These are phyloP conservation scores for Nixonia krombeini DNA, from an alignment of 1,140 invertebrate species.

Conservation along the genomic window DNA sequence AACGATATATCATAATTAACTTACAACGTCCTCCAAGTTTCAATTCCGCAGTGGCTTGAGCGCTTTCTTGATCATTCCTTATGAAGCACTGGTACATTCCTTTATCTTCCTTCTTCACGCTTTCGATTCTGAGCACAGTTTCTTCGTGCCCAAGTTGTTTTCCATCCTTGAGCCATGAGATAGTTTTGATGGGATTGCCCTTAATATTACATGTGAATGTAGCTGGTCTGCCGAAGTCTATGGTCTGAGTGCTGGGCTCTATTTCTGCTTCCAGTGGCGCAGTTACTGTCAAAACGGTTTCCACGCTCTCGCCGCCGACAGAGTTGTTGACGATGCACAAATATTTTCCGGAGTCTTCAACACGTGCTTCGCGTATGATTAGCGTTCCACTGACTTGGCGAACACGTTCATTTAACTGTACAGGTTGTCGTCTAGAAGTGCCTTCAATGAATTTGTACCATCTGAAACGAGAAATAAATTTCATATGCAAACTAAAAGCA, in stretches of 20 bases:
- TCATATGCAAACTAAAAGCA: background rate
- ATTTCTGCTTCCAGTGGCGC: constrained; percentile 89
- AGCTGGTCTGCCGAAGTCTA: constrained; percentile 93
- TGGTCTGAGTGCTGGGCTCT: constrained; percentile 90
- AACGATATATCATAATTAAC: constrained; percentile 49
- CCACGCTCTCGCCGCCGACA: constrained; percentile 92
- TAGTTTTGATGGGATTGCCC: constrained; percentile 90
- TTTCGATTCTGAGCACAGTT: constrained; percentile 85
- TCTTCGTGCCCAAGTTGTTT: constrained; percentile 85
- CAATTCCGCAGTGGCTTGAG: constrained; percentile 91
- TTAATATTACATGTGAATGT: constrained; percentile 91
- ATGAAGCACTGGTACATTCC: constrained; percentile 99
- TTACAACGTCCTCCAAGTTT: constrained; percentile 92
- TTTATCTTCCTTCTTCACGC: constrained; percentile 93
- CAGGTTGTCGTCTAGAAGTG: constrained; percentile 85
- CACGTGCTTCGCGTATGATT: constrained; percentile 90
- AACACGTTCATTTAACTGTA: constrained; percentile 87
- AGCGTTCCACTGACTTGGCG: constrained; percentile 95
- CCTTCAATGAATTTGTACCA: constrained; percentile 95
- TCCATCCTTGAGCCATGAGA: constrained; percentile 95
- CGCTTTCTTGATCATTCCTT: constrained; percentile 93
- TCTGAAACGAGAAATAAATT: constrained; percentile 80
- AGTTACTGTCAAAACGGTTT: constrained; percentile 92
- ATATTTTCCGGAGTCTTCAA: constrained; percentile 94
- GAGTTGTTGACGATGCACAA: constrained; percentile 95